These are phyloP conservation scores for Dolichotis patagonum DNA, from an alignment of 2,113 vertebrate species.

Conservation along the genomic window DNA sequence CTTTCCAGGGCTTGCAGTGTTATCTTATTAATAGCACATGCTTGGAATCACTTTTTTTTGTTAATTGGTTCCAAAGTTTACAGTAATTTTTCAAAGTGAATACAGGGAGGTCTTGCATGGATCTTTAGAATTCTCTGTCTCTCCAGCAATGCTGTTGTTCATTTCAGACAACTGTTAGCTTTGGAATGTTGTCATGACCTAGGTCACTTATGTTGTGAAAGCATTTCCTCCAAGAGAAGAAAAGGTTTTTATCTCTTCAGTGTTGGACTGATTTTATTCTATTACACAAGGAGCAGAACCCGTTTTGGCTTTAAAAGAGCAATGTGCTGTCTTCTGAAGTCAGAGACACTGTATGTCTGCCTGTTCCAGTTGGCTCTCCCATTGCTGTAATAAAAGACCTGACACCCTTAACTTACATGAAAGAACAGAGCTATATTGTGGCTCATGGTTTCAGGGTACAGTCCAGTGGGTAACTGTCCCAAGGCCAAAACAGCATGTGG, in stretches of 20 bases:
- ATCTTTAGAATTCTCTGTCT: not conserved
- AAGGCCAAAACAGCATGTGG: not conserved
- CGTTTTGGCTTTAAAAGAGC: not conserved
- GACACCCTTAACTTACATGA: not conserved
- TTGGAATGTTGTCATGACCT: not conserved
- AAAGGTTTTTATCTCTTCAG: not conserved
- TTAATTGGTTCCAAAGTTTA: not conserved
- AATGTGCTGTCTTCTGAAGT: not conserved
- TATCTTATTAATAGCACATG: conserved; percentile 7
- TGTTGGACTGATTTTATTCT: not conserved
- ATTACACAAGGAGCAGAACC: not conserved
- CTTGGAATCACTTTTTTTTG: not conserved
- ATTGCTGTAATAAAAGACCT: not conserved
- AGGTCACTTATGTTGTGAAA: not conserved
- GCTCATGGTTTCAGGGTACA: not conserved
- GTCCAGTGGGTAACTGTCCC: not conserved
- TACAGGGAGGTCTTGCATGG: not conserved
- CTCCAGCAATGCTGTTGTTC: not conserved
- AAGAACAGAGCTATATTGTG: not conserved
- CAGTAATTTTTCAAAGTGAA: conserved; percentile 31
- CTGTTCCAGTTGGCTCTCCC: not conserved
- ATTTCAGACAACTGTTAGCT: not conserved
- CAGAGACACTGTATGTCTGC: not conserved
- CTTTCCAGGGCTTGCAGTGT: not conserved
- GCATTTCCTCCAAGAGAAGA: not conserved